Base-by-base conservation (phyloP, 2,888 invertebrate genomes). In the Tenthredo amoena region DNA sequence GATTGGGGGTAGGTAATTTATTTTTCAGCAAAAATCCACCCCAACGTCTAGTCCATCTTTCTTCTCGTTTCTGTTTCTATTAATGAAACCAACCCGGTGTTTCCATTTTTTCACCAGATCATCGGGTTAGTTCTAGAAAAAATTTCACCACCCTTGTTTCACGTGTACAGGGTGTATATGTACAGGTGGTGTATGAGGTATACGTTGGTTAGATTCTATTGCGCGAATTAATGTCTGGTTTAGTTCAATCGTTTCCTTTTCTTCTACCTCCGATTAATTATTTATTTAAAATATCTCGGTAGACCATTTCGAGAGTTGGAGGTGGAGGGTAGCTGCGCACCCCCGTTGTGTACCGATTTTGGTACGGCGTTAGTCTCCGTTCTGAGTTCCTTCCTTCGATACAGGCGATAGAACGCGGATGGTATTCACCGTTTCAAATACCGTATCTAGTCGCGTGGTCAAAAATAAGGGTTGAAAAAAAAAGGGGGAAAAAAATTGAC, bases 231-330 rank as follows among this genome's bases (percentile, higher is more conserved):
- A 74, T 21, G 43, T 50, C 26, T 34, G 31, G 2, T 50, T 77
- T 81, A n/a, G 26, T 81, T 40, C 10, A 4, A 79, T 79, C 62
- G 58, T 79, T 55, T 21, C 58, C 7, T n/a, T 37, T 34, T 10
- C 7, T 0, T n/a, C 12, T 18, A 71, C 86, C 83, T 50, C 82
- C 89, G 87, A 89, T 90, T 89, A 90, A 89, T 89, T 88, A 89
- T 89, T 90, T 89, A 90, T 89, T 88, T 89, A 90, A 89, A 90
- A 89, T 90, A 83, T 12, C 50, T 50, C 2, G 9, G 85, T 83
- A 85, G 85, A 87, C 84, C 83, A 77, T 85, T 84, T 82, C 82
- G 85, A 74, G 85, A 62, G 86, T 26, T n/a, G 74, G 26, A 26
- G 40, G 37, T 26, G 37, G 37, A 55, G 43, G 74, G 47, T 55